Percentiles rank a stretch among this genome's conserved stretches.
phyloP scores from a whole-genome alignment of 1,140 invertebrate species.

The Drosophila grimshawi region DNA sequence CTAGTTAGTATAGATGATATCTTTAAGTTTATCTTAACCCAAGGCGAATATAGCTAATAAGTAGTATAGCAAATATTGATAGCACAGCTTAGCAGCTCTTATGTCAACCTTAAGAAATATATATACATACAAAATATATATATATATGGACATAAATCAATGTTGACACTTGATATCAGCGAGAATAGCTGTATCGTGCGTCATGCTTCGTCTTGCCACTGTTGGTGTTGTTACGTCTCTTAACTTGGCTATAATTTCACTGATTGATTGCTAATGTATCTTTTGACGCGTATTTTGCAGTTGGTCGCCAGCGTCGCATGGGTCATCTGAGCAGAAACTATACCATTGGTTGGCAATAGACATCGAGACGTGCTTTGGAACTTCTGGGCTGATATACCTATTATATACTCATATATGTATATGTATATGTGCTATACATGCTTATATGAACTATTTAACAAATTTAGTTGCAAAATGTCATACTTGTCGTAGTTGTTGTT shows the following conservation, averaged over 20 bases:
- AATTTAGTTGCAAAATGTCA: constrained; percentile 37
- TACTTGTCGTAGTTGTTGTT: constrained; percentile 55
- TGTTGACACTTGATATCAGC: constrained; percentile 49
- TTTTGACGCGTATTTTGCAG: constrained; percentile 59
- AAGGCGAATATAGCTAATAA: constrained; percentile 46
- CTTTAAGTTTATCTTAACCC: constrained; percentile 16
- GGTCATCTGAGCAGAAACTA: constrained; percentile 83
- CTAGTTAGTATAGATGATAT: constrained; percentile 19
- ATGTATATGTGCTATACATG: constrained; percentile 11
- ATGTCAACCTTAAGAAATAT: constrained; percentile 43
- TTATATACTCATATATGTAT: constrained; percentile 35
- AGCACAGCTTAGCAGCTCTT: constrained; percentile 41
- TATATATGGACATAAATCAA: constrained; percentile 17
- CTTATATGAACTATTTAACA: constrained; percentile 21
- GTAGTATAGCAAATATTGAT: constrained; percentile 53
- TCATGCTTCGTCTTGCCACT: constrained; percentile 43
- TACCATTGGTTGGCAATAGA: constrained; percentile 80
- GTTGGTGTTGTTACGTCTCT: constrained; percentile 52
- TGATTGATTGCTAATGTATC: constrained; percentile 32
- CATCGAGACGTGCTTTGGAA: constrained; percentile 17
- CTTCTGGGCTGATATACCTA: constrained; percentile 14
- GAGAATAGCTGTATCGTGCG: constrained; percentile 41
- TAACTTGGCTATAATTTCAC: neutral
- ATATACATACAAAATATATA: constrained; percentile 12
- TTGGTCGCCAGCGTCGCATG: constrained; percentile 83